Base-by-base conservation (phyloP, 2,113 vertebrate genomes). In the Felis chaus region DNA sequence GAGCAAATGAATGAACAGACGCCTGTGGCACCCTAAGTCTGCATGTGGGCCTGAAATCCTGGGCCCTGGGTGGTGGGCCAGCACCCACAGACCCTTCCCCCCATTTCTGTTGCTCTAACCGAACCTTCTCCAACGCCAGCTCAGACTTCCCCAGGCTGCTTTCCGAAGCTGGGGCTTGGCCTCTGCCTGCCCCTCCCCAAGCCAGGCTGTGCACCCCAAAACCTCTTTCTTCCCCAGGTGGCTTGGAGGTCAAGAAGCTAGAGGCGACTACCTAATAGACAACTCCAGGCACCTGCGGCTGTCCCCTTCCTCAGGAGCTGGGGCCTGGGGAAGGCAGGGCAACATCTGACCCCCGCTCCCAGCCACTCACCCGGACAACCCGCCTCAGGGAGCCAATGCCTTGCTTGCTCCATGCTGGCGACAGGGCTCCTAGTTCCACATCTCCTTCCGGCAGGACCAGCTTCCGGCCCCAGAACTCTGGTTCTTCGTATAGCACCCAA, bases 401-500 rank as follows among this genome's bases (percentile, higher is more conserved):
- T 89, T 99, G 99, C 21, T 97, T 81, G 2, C 21, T 89, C 92
- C 99, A 99, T 0, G 97, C 98, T 0, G 95, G 65, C 65, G 97
- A 98, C 0, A 99, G 99, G 96, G 93, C 98, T 15, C 98, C 97
- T 89, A 99, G 98, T 97, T 99, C 99, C 6, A 99, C 97, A 45
- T 99, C 99, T 0, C 99, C 99, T 97, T 99, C 99, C 0, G 99
- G 99, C 94, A 99, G 97, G 68, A 99, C 99, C 3, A 99, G 97
- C 98, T 99, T 99, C 98, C 98, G 99, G 71, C 99, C 99, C 25
- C 98, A 99, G 45, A 99, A 99, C 95, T 99, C 98, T 0, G 99
- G 99, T 95, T 99, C 99, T 98, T 99, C 99, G 0, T 99, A 99
- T n/a, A 99, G 98, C 92, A 99, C 98, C 99, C 99, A 99, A 74